Evolutionary conservation across 2,888 invertebrate genomes (phyloP).

Genomic region (Parnassius orleans): DNA sequence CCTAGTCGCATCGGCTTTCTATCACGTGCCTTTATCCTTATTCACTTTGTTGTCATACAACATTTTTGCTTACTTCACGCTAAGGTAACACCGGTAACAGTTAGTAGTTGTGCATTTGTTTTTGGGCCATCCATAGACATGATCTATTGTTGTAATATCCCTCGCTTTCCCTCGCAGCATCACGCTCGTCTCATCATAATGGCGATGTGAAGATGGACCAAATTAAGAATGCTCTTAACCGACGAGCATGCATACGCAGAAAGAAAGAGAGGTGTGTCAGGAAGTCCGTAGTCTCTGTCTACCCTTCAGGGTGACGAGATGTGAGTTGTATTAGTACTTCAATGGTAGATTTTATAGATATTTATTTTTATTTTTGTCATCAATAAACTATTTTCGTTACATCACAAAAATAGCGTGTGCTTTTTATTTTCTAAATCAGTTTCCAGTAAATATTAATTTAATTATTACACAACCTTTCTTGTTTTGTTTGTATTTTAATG

Average conservation of each 20-base stretch:
- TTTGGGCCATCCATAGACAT: slow-evolving; percentile 41
- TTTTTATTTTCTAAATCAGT: background rate
- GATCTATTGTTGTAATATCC: background rate
- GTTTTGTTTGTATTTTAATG: slow-evolving; percentile 13
- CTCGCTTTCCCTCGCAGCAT: too few relatives aligned
- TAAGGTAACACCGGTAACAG: slow-evolving; percentile 26
- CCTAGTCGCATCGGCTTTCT: slow-evolving; percentile 64
- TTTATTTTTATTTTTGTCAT: slow-evolving; percentile 2
- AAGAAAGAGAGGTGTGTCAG: too few relatives aligned
- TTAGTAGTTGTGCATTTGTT: slow-evolving; percentile 48
- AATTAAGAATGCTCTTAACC: too few relatives aligned
- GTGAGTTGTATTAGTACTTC: background rate
- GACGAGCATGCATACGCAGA: too few relatives aligned
- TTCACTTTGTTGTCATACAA: slow-evolving; percentile 72
- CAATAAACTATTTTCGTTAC: background rate
- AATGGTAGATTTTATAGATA: slow-evolving; percentile 13
- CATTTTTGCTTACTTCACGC: slow-evolving; percentile 37
- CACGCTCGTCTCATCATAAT: background rate
- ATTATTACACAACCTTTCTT: slow-evolving; percentile 21
- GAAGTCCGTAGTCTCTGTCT: too few relatives aligned
- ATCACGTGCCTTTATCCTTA: slow-evolving; percentile 65
- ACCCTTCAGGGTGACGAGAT: too few relatives aligned
- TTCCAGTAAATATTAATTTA: slow-evolving; percentile 4
- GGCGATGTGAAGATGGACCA: background rate
- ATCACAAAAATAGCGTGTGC: slow-evolving; percentile 3